Evolutionary conservation across 92 coral and sea anemone species (phyloP).

Genomic region (Isaurus tuberculatus): DNA sequence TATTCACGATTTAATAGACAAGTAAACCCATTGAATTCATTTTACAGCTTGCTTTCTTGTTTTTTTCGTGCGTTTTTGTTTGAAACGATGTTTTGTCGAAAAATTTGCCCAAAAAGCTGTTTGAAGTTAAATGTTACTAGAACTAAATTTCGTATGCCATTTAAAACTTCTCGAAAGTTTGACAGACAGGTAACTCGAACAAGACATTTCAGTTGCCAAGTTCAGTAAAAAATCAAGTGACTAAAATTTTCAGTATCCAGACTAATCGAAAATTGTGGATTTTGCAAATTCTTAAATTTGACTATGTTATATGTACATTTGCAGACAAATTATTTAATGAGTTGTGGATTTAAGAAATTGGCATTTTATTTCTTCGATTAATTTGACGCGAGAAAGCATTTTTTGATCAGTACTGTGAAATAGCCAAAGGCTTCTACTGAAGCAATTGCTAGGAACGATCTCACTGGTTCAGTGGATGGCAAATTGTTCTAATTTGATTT

Average conservation of each 20-base stretch:
- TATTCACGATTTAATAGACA: background rate
- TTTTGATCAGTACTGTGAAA: background rate
- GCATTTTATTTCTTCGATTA: background rate
- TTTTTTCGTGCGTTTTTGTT: background rate
- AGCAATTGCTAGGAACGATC: background rate
- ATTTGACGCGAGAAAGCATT: background rate
- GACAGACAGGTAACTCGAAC: background rate
- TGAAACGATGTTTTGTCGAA: background rate
- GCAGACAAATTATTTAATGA: constrained; percentile 18
- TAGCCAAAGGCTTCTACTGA: background rate
- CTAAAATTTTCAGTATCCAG: background rate
- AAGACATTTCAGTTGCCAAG: background rate
- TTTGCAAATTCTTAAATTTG: too few relatives aligned
- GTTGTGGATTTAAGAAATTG: background rate
- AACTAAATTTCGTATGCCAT: constrained; percentile 7
- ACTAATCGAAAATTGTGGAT: background rate
- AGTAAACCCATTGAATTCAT: background rate
- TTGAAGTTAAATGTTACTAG: background rate
- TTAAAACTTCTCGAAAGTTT: background rate
- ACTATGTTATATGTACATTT: constrained; percentile 11
- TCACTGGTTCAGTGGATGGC: background rate
- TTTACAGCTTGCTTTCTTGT: background rate
- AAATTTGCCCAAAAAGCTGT: background rate
- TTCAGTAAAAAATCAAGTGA: background rate
- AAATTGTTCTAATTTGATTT: constrained; percentile 10